A percentile compares a stretch with the other conserved stretches of the same genome.
These are phyloP conservation scores for Merodon equestris DNA, from an alignment of 2,888 invertebrate genomes.

Conservation along the genomic window DNA sequence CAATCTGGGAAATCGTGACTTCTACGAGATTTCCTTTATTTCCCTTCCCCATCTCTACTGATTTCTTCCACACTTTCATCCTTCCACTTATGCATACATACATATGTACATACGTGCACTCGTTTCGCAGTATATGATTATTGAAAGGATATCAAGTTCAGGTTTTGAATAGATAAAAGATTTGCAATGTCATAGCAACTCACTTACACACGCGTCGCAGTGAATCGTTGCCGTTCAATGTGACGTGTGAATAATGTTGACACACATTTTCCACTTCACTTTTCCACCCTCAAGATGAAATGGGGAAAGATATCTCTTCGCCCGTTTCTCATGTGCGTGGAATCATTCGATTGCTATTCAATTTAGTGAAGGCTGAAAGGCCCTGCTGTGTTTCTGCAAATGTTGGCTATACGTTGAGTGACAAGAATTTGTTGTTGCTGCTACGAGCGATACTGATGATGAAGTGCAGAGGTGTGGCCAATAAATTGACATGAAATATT, in stretches of 20 bases:
- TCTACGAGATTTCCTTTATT: constrained; percentile 40
- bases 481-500: constrained; percentile 62
- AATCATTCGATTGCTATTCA: not conserved
- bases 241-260: constrained; percentile 62
- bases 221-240: constrained; percentile 46
- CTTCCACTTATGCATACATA: too few species aligned
- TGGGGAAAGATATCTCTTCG: not conserved
- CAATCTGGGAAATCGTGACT: constrained; percentile 60
- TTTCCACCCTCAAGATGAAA: too few species aligned
- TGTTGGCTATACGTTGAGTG: constrained; percentile 43
- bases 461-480: not conserved
- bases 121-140: constrained; percentile 27
- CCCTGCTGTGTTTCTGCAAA: too few species aligned
- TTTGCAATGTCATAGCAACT: constrained; percentile 50
- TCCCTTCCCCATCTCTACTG: constrained; percentile 8
- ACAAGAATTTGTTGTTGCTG: constrained; percentile 42
- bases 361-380: too few species aligned
- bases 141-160: constrained; percentile 52
- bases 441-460: not conserved
- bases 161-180: constrained; percentile 58
- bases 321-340: not conserved
- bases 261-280: constrained; percentile 32
- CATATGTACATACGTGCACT: not conserved
- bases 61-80: too few species aligned
- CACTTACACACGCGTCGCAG: constrained; percentile 1